Base-by-base conservation (phyloP, 2,797 vertebrate species). In the Bovichtus diacanthus region DNA sequence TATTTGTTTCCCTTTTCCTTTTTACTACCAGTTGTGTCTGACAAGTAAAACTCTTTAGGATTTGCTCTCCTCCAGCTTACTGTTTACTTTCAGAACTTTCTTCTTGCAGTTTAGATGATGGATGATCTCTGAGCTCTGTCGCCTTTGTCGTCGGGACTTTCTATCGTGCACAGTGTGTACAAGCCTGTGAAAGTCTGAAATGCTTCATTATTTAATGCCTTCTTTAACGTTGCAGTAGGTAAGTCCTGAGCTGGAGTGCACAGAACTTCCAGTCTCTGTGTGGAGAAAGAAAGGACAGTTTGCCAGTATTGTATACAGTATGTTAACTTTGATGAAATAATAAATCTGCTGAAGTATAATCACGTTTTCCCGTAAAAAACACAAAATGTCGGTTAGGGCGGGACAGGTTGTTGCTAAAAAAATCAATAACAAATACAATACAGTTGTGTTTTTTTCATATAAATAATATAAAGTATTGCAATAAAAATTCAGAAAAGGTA, bases 141-240 rank as follows among this genome's bases (percentile, higher is more conserved):
- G 1, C 29, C 16, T 61, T 5, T 60, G 23, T 65, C 46, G 11
- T 56, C 38, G 18, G 64, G 31, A 36, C 10, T 23, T 25, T 74
- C 74, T 70, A 34, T 34, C 0, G 43, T 58, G 50, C 84, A 90
- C 51, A 95, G 87, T 19, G 94, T 94, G 68, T 73, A 47, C 6
- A 95, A 74, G 39, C 65, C 86, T 53, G 87, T 95, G 70, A 95
- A 95, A 2, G 91, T 91, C 56, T 94, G 87, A 83, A 96, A 95
- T 9, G 92, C 87, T 47, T 79, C 77, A 25, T 50, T 62, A 66
- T 88, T 84, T n/a, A 69, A 27, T 18, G 62, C 10, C 50, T 61
- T 75, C 58, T 85, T 90, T 50, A 18, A n/a, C 31, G 63, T 21
- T 64, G 83, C 69, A 46, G 46, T 54, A 0, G 80, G 81, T 59